Evolutionary conservation across 2,113 vertebrate species (phyloP), one percentile per base, ranked within the genome.

Genomic region (Paradisaea rubra): DNA sequence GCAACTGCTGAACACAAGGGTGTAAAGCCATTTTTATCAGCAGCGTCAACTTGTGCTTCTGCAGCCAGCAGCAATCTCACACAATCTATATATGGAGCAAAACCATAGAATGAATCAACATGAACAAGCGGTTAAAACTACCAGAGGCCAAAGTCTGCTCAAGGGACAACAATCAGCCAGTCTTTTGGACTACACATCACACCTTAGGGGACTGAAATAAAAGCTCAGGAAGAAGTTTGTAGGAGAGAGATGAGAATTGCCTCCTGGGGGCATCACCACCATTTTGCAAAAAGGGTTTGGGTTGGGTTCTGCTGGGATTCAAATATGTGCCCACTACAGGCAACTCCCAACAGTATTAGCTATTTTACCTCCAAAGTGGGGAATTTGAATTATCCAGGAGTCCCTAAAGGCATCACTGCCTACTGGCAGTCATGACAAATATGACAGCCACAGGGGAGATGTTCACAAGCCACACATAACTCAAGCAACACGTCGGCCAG

Each of bases 51-150:
- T 97, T 98, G 98, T 89, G 97, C 98, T 98, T 98, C 98, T 88
- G 98, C 98, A 95, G 97, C 98, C 98, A 99, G 98, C 98, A 99
- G 98, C 98, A 99, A 98, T 97, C 98, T 98, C 96, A 99, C 98
- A 98, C 98, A 99, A 90, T 99, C 99, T 99, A 95, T 11, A 81
- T 96, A 94, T 94, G 33, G 78, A 95, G 57, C 41, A 96, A 23
- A 91, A 87, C 69, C 64, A 77, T 0, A 60, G 35, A 77, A 16
- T 61, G 39, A 91, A 47, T 28, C 41, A 91, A 86, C 15, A 81
- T 53, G 50, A 86, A 2, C 16, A 70, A 42, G 28, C 1, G 1
- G 17, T 70, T 76, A 79, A 88, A 89, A 69, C 28, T 52, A 50
- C 11, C 31, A n/a, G 15, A 81, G 17, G 13, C 53, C 61, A 69